Evolutionary conservation across 2,797 vertebrate species (phyloP), one percentile per base, ranked within the genome.

Genomic region (Takifugu ocellatus): DNA sequence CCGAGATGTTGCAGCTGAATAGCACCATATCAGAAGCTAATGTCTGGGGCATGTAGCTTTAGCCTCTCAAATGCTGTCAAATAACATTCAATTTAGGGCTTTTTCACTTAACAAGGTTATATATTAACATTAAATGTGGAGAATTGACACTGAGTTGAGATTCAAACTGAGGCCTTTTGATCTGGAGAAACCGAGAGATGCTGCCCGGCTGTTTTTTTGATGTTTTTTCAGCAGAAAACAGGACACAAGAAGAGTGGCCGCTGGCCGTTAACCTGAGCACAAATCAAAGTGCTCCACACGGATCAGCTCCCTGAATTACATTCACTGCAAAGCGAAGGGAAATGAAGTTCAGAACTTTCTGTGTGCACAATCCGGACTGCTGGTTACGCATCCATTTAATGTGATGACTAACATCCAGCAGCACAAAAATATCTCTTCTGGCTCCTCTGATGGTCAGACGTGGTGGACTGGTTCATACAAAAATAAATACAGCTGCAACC

Each of bases 371-470:
- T 54, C 63, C 60, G 47, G 49, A 36, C 25, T 1, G 51, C 25
- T 9, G 49, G 60, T 83, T 83, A 76, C 65, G 75, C 78, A 71
- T 78, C 68, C 48, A 24, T 74, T 78, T 72, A 72, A 79, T 72
- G 63, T 51, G 59, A 49, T 53, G 55, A 69, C 66, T 66, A 70
- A 75, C 65, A 59, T 77, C 51, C 54, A 77, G 53, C 67, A 27
- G 56, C 48, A 51, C 31, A 70, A 71, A 73, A 62, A 72, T 49
- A 39, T 51, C 45, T 62, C 60, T 55, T 56, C 64, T 69, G 56
- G 26, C 49, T 66, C 58, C n/a, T 65, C 50, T 47, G 49, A 70
- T 2, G 14, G 53, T 43, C 8, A 26, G 62, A 64, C 17, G 1
- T 43, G 57, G 25, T 58, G 29, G 26, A 58, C 68, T 67, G 45